Evolutionary conservation across 2,888 invertebrate genomes (phyloP), one percentile per base, ranked within the genome.

Genomic region (Perizoma affinitatum): DNA sequence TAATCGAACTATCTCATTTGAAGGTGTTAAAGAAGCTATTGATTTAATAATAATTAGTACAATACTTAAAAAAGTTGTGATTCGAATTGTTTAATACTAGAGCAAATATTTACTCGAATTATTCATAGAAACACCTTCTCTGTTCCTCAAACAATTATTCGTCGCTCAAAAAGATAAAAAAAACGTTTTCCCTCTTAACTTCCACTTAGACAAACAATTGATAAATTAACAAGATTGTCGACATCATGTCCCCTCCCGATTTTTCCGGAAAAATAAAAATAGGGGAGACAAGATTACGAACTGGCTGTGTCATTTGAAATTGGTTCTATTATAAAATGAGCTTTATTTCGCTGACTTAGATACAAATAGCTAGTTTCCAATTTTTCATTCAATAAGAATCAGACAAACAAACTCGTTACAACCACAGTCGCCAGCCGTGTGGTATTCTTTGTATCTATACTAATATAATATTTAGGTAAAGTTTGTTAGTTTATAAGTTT

Each of bases 221-320:
- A 82, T 82, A 86, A 86, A 88, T 87, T 88, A 89, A 88, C 85
- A 86, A 86, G 86, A 86, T 87, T 79, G 80, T 79, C 78, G 76
- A 78, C 80, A 72, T 77, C 79, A 68, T 73, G 78, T 74, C 75
- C 78, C 80, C 82, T 74, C 67, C 69, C 49, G 41, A 80, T 82
- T 76, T 71, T 70, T 63, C 68, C 68, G 68, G 69, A 78, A 79
- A 79, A 77, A 74, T 74, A 81, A 79, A 83, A 82, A 82, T 76
- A 79, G 83, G 88, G 87, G 86, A 85, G 83, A 82, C 80, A 77
- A 75, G 80, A 86, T 87, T 83, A 58, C n/a, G 6, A 22, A 35
- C 10, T 42, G 5, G n/a, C 35, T 47, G 10, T 57, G 50, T 61
- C 61, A 57, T 57, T 61, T 49, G n/a, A 8, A 10, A 36, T 5